Conservation (phyloP, 2,797 vertebrate genomes). For the Eulemur rubriventer region DNA sequence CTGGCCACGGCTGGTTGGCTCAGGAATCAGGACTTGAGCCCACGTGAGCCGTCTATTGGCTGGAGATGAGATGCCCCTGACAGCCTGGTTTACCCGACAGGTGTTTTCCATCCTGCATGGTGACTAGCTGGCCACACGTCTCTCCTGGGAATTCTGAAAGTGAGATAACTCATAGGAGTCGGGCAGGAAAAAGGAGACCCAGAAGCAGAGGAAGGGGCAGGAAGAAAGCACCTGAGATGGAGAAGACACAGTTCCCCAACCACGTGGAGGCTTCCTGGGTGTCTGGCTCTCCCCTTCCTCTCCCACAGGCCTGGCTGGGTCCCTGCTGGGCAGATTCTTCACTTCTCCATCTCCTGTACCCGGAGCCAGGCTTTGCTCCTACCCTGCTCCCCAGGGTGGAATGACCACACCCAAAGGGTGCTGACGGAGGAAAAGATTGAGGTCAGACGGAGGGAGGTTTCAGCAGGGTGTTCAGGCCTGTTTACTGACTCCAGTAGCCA, state of each 20-base stretch:
- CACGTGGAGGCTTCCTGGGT: background rate
- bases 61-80: background rate
- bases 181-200: conserved; percentile 13
- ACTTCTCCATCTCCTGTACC: background rate
- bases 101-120: background rate
- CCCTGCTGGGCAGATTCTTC: background rate
- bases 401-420: background rate
- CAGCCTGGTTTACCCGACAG: background rate
- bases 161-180: background rate
- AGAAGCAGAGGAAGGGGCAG: background rate
- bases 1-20: background rate
- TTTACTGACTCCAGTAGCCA: background rate
- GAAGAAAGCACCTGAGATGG: background rate
- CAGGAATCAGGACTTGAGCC: background rate
- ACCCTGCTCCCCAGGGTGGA: background rate
- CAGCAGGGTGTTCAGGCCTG: conserved; percentile 8
- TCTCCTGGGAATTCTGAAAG: background rate
- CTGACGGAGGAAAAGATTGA: conserved; percentile 3
- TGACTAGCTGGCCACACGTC: background rate
- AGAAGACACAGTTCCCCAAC: background rate
- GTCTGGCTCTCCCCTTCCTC: background rate
- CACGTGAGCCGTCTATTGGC: background rate
- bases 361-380: background rate
- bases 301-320: background rate
- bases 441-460: conserved; percentile 44